Base-by-base conservation (phyloP, 2,113 vertebrate species). In the Vulpes vulpes region DNA sequence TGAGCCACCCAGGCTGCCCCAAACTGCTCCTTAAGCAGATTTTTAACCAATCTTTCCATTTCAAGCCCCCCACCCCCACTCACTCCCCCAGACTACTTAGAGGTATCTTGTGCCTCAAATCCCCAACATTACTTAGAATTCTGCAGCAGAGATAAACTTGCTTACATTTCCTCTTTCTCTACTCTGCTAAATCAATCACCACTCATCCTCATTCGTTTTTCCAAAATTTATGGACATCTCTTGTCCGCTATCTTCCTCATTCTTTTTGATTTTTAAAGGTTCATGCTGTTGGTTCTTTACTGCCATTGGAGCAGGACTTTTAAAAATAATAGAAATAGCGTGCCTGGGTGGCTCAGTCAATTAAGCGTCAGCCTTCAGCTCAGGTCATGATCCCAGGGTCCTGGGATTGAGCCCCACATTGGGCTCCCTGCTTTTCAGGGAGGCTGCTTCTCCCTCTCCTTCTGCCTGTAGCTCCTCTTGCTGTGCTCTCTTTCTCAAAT, bases 221-320 rank as follows among this genome's bases (percentile, higher is more conserved):
- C 35, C 60, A 96, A 91, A 65, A 80, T n/a, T 55, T 62, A 81
- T 30, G n/a, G 62, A 55, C 11, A 81, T 23, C 53, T 95, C 53
- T 71, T 91, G 3, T 71, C 67, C 79, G 25, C 43, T 92, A 19
- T 8, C 7, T 57, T 43, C 84, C n/a, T 82, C 25, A 92, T 86
- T 96, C 59, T 71, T 94, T 91, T 81, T 92, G 25, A 43, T n/a
- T 43, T 51, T 94, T 78, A 94, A 92, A 14, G 30, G 30, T 94
- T 83, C n/a, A 25, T 14, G 30, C 10, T 83, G 7, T 76, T 53
- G 5, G 30, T 74, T 96, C 55, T 93, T 73, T 76, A 71, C 30
- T 83, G 8, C 59, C 43, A 87, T 96, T 82, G 89, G 82, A 87
- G 12, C 69, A 27, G 22, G n/a, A 67, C 43, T 91, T 92, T 59